These are phyloP conservation scores for Brachyistius frenatus DNA, from an alignment of 2,113 vertebrate genomes.

Conservation along the genomic window DNA sequence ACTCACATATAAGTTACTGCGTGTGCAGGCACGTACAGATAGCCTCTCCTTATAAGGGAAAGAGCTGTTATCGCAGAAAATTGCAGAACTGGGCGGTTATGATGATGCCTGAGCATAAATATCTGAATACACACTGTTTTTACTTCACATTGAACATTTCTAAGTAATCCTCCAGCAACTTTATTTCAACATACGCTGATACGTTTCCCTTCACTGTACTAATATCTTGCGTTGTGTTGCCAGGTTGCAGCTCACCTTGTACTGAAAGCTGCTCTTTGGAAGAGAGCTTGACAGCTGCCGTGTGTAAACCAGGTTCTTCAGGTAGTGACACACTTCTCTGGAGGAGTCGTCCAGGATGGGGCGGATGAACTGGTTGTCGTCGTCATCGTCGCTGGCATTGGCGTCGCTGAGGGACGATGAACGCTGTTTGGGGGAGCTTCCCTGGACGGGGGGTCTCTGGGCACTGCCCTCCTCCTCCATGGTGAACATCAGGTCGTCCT, in stretches of 20 bases:
- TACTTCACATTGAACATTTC: no score
- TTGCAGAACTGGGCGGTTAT: conserved; percentile 20
- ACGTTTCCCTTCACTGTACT: no score
- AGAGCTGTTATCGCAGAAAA: not conserved
- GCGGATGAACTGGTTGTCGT: conserved; percentile 88
- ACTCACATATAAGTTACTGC: not conserved
- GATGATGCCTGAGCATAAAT: not conserved
- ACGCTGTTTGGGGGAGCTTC: conserved; percentile 16
- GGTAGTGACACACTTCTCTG: conserved; percentile 84
- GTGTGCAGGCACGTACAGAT: not conserved
- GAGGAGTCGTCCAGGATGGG: conserved; percentile 90
- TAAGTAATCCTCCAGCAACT: not conserved
- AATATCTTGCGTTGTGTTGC: no score
- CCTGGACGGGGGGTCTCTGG: conserved; percentile 55
- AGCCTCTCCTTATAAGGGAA: conserved; percentile 45
- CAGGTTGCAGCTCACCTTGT: conserved; percentile 85
- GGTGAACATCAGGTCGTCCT: conserved; percentile 95
- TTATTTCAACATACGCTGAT: no score
- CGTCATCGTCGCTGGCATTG: conserved; percentile 85
- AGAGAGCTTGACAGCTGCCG: conserved; percentile 86
- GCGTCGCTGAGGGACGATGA: conserved; percentile 68
- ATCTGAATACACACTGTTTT: no score
- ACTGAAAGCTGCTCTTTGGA: conserved; percentile 86
- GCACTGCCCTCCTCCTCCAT: conserved; percentile 91
- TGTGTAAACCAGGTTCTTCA: conserved; percentile 76